These are phyloP conservation scores for Etheostoma nigrum DNA, from an alignment of 2,797 vertebrate species.

Conservation along the genomic window DNA sequence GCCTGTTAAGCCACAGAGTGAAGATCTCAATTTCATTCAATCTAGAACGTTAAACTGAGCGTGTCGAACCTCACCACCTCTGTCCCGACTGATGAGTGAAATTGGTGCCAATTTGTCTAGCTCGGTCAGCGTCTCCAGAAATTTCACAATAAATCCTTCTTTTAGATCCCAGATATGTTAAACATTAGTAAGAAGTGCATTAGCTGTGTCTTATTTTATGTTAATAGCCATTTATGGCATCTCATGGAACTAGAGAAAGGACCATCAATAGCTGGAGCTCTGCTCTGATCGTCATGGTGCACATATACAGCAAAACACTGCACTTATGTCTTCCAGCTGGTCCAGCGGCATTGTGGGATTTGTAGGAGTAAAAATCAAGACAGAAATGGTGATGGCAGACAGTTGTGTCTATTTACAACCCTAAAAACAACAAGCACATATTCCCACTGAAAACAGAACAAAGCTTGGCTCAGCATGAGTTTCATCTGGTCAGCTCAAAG, in stretches of 20 bases:
- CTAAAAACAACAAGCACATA: conserved; percentile 77
- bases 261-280: conserved; percentile 8
- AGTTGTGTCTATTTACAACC: conserved; percentile 83
- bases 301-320: conserved; percentile 51
- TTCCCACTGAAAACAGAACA: conserved; percentile 62
- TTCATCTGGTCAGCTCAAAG: conserved; percentile 61
- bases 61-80: conserved; percentile 34
- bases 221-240: conserved; percentile 11
- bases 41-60: conserved; percentile 44
- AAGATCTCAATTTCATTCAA: conserved; percentile 61
- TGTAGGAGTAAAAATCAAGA: conserved; percentile 75
- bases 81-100: conserved; percentile 27
- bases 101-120: conserved; percentile 33
- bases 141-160: conserved; percentile 25
- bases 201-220: conserved; percentile 17
- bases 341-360: conserved; percentile 73
- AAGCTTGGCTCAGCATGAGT: conserved; percentile 46
- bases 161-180: conserved; percentile 40
- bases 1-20: conserved; percentile 48
- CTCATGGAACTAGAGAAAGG: conserved; percentile 28
- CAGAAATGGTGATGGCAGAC: conserved; percentile 68
- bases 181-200: conserved; percentile 34
- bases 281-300: conserved; percentile 52
- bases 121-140: not conserved
- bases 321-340: conserved; percentile 77